A percentile compares a stretch with the other conserved stretches of the same genome.
Evolutionary conservation across 2,797 vertebrate species (phyloP).

Genomic region (Sebastes steindachneri): DNA sequence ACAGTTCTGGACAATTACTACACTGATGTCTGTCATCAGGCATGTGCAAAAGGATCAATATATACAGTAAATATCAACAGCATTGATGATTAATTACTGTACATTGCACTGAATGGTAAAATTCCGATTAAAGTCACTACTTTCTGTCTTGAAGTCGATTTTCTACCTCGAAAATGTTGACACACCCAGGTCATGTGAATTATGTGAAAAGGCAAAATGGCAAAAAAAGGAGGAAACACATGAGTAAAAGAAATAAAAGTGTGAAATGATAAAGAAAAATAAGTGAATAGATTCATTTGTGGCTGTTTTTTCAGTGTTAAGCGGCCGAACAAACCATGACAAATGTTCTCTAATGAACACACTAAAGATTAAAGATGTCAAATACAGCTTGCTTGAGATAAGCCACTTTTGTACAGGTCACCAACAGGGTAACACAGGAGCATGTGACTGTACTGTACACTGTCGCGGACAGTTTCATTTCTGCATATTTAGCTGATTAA

Average conservation of each 20-base stretch:
- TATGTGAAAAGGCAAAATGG: not conserved
- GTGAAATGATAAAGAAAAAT: not conserved
- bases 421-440: not conserved
- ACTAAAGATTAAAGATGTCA: not conserved
- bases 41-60: not conserved
- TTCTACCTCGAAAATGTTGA: not conserved
- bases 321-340: not conserved
- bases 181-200: not conserved
- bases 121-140: not conserved
- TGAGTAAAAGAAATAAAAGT: not conserved
- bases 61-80: not conserved
- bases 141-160: not conserved
- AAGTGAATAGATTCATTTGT: not conserved
- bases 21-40: not conserved
- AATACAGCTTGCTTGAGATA: not conserved
- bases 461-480: not conserved
- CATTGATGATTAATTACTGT: not conserved
- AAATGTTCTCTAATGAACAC: not conserved
- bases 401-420: not conserved
- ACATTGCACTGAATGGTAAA: not conserved
- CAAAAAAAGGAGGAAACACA: not conserved
- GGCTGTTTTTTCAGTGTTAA: not conserved
- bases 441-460: not conserved
- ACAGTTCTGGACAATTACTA: not conserved
- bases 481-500: not conserved